Percentiles rank a stretch among this genome's conserved stretches.
phyloP scores from a whole-genome alignment of 2,113 vertebrate genomes.

The Pungitius pungitius region DNA sequence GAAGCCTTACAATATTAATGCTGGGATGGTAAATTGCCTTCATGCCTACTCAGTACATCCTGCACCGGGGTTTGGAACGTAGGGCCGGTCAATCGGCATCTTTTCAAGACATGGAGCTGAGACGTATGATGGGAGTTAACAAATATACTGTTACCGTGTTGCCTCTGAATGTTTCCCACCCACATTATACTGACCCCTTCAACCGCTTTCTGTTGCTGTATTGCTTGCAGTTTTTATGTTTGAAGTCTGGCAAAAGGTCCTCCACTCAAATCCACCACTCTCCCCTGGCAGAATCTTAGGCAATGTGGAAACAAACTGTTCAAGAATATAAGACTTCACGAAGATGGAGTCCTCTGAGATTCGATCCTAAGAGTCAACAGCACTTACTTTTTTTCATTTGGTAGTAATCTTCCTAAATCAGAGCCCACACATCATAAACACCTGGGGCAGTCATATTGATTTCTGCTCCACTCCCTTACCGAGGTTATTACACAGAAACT shows the following conservation, averaged over 20 bases:
- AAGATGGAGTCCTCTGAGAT: conserved; percentile 5
- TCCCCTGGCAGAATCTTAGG: conserved; percentile 7
- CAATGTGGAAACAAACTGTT: conserved; percentile 3
- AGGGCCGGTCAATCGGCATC: not conserved
- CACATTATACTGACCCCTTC: conserved; percentile 20
- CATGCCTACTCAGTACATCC: not conserved
- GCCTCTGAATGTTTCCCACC: conserved; percentile 1
- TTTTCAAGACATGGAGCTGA: not conserved
- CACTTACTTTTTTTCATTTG: conserved; percentile 6
- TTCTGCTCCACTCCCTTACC: conserved; percentile 26
- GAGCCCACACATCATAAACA: conserved; percentile 25
- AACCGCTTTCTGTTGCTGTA: conserved; percentile 1
- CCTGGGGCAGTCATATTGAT: conserved; percentile 40
- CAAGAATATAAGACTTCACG: conserved; percentile 13
- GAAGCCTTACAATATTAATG: not conserved
- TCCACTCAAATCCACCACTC: not conserved
- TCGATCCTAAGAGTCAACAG: conserved; percentile 16
- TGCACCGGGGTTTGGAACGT: conserved; percentile 12
- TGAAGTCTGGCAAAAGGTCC: not conserved
- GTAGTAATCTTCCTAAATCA: conserved; percentile 15
- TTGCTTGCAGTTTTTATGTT: conserved; percentile 6
- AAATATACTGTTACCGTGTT: not conserved
- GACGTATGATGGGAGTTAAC: not conserved
- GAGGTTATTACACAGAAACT: conserved; percentile 24
- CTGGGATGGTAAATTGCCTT: not conserved